Evolutionary conservation across 2,888 invertebrate genomes (phyloP), one percentile per base, ranked within the genome.

Genomic region (Alsophila aescularia): DNA sequence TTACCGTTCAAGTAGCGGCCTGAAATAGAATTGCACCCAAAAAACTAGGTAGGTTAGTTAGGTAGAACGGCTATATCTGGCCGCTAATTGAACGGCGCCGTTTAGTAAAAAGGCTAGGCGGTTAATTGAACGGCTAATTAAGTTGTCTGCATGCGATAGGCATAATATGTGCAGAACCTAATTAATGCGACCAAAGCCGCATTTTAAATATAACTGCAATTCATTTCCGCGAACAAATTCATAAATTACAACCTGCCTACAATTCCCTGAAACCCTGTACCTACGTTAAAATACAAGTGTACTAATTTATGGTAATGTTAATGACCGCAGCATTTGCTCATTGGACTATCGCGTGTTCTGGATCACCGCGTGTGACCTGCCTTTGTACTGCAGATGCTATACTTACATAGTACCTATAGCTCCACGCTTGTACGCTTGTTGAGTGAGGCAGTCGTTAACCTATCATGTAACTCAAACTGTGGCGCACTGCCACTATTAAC

Each of bases 311-410:
- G 57, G 51, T 60, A 57, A 62, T 62, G 53, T 50, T 61, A 61
- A 56, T 60, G 49, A 43, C 64, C 48, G 50, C 57, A 59, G 57
- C 60, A 58, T 51, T 55, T 58, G 68, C 62, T 68, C 67, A 62
- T 61, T 77, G 67, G 69, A 69, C 70, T 74, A 75, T 78, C 65
- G 75, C 79, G 75, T 79, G 82, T 78, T 81, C 67, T 77, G 80
- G 78, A 79, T 81, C 81, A 76, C 56, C 62, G 74, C 62, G 65
- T 67, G 72, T 69, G 70, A 73, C 72, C 65, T 56, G 52, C 39
- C 55, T 65, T 59, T 56, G 42, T 53, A 41, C 12, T 47, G 37
- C 27, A 37, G 31, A 44, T n/a, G 37, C 36, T n/a, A 16, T n/a
- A n/a, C n/a, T n/a, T n/a, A 8, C 29, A 29, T 8, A 29, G 29